These are phyloP conservation scores for Pachycephus smyrnensis DNA, from an alignment of 2,888 invertebrate species.

Conservation along the genomic window DNA sequence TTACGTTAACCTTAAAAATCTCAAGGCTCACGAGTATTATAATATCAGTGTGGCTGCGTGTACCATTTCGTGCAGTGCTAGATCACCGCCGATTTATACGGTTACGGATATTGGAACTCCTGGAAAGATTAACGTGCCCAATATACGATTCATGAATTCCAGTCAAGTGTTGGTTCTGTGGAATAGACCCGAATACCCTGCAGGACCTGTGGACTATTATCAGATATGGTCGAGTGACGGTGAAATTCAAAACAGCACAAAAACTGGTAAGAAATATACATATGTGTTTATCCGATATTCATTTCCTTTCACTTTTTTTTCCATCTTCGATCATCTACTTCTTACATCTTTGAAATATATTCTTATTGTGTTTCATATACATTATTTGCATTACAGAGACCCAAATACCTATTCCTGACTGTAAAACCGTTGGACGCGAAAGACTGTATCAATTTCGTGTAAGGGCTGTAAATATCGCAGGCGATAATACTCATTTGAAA, in stretches of 20 bases:
- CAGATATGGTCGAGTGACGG: constrained; percentile 66
- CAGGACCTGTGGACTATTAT: constrained; percentile 69
- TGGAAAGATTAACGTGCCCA: constrained; percentile 64
- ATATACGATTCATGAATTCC: constrained; percentile 65
- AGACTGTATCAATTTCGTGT: constrained; percentile 59
- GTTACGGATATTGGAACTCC: constrained; percentile 75
- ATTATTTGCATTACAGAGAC: constrained; percentile 44
- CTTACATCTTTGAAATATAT: too few relatives aligned
- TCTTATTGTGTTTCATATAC: not conserved
- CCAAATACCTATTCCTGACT: constrained; percentile 60
- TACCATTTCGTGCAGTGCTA: constrained; percentile 76
- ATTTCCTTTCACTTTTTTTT: too few relatives aligned
- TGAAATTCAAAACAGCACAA: constrained; percentile 53
- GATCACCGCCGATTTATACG: constrained; percentile 69
- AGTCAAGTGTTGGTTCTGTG: constrained; percentile 68
- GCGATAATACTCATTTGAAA: constrained; percentile 46
- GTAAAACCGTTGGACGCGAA: constrained; percentile 54
- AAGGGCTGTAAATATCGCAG: constrained; percentile 63
- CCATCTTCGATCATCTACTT: too few relatives aligned
- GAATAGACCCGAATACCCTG: constrained; percentile 65
- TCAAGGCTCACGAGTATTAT: constrained; percentile 77
- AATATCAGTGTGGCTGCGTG: constrained; percentile 79
- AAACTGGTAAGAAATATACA: constrained; percentile 39
- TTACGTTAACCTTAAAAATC: constrained; percentile 51
- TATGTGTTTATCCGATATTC: too few relatives aligned